Base-by-base conservation (phyloP, 2,797 vertebrate genomes). In the Iguana delicatissima region DNA sequence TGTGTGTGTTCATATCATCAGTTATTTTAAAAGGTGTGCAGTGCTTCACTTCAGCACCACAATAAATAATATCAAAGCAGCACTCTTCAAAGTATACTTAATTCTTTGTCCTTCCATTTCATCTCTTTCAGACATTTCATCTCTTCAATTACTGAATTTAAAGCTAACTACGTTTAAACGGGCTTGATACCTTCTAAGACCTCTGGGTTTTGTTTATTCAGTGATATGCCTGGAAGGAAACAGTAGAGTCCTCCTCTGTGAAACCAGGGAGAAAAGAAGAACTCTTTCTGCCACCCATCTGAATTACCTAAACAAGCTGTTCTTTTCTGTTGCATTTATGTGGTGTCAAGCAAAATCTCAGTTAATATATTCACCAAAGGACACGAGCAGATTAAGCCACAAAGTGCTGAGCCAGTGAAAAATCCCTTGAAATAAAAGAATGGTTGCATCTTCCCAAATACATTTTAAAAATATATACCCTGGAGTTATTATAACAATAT, bases 81-180 rank as follows among this genome's bases (percentile, higher is more conserved):
- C 77, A 57, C 24, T 79, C 90, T 88, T 87, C 89, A 79, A 89
- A 29, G 52, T 86, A 50, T 81, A 38, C 20, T 57, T 84, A 59
- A 52, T 38, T 86, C 12, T 35, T 50, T 55, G 62, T 14, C 18
- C 42, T 86, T 72, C 80, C 64, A 59, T 57, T 69, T 26, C 42
- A 64, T 2, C 2, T 57, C 18, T 80, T 46, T 52, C 46, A 89
- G 76, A 69, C 64, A 69, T 57, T 69, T 26, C 24, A 64, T 2
- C 3, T 67, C 8, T 76, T 59, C 55, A 91, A 50, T 18, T 38
- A 57, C 38, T 81, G 22, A 55, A 24, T 62, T 87, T 67, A 80
- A 26, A 26, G 91, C 46, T 84, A 79, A 89, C 14, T 84, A 73
- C 52, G 76, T 62, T 64, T 76, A 46, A 89, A 85, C 18, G 22